Evolutionary conservation across 1,140 invertebrate genomes (phyloP).

Genomic region (Penaeus japonicus): DNA sequence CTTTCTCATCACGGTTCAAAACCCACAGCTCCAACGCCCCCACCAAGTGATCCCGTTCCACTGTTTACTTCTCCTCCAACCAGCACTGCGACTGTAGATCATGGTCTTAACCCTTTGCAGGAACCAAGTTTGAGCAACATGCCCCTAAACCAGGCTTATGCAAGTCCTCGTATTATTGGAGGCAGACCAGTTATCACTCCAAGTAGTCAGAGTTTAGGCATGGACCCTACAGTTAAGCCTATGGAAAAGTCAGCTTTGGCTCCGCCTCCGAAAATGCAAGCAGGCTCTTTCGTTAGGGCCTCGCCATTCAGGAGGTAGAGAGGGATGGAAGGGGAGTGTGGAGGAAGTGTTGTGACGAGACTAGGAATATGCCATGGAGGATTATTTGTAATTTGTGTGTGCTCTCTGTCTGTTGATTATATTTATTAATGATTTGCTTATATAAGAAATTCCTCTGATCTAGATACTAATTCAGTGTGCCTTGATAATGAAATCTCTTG

Average conservation of each 20-base stretch:
- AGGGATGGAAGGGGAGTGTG: neutral
- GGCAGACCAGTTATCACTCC: constrained; percentile 23
- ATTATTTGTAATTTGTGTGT: neutral
- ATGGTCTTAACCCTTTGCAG: too few relatives aligned
- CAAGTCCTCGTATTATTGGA: constrained; percentile 23
- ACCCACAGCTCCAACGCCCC: neutral
- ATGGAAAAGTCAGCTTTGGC: neutral
- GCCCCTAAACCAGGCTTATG: neutral
- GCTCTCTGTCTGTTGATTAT: too few relatives aligned
- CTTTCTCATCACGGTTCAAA: neutral
- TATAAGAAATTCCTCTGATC: too few relatives aligned
- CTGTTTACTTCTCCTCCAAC: neutral
- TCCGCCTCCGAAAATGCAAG: constrained; percentile 28
- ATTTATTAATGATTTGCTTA: too few relatives aligned
- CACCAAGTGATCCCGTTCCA: neutral
- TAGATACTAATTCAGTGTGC: too few relatives aligned
- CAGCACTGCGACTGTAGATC: neutral
- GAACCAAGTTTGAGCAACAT: neutral
- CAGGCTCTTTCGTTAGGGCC: constrained; percentile 11
- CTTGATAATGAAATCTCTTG: too few relatives aligned
- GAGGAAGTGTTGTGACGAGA: neutral
- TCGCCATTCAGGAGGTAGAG: constrained; percentile 34
- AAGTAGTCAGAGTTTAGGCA: neutral
- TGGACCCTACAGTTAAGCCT: constrained; percentile 37
- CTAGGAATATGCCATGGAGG: neutral